Percentiles rank a stretch among this genome's conserved stretches.
phyloP scores from a whole-genome alignment of 2,113 vertebrate genomes.

The Saguinus imperator region DNA sequence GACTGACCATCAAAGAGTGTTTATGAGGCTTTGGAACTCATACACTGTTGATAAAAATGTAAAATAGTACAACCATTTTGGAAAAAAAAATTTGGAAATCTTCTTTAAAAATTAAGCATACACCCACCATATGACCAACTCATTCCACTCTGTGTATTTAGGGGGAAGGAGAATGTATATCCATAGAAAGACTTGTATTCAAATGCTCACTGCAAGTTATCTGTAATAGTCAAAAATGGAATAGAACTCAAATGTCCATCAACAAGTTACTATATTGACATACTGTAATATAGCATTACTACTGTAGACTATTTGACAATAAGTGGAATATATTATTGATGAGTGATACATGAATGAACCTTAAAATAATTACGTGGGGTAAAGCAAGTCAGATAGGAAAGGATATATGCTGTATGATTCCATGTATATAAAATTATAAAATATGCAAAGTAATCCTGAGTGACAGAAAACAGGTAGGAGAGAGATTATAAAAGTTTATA shows the following conservation, averaged over 20 bases:
- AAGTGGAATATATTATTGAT: background rate
- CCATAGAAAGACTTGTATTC: background rate
- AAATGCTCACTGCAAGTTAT: background rate
- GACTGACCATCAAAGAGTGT: too few species aligned
- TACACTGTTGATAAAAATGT: background rate
- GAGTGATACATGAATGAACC: background rate
- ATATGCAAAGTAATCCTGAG: background rate
- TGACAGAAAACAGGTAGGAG: background rate
- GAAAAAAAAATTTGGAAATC: background rate
- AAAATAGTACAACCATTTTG: background rate
- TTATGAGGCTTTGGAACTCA: background rate
- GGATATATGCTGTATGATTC: background rate
- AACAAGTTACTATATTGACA: background rate
- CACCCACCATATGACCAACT: background rate
- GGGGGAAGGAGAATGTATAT: background rate
- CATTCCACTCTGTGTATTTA: background rate
- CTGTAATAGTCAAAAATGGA: background rate
- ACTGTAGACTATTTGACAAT: background rate
- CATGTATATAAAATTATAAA: background rate
- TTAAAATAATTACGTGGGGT: background rate
- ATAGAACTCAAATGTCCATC: background rate
- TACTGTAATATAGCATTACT: background rate
- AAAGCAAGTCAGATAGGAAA: background rate
- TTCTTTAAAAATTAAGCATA: background rate
- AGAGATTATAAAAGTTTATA: background rate